A percentile compares a stretch with the other conserved stretches of the same genome.
phyloP scores from a whole-genome alignment of 2,797 vertebrate genomes.

The Sparidentex hasta region DNA sequence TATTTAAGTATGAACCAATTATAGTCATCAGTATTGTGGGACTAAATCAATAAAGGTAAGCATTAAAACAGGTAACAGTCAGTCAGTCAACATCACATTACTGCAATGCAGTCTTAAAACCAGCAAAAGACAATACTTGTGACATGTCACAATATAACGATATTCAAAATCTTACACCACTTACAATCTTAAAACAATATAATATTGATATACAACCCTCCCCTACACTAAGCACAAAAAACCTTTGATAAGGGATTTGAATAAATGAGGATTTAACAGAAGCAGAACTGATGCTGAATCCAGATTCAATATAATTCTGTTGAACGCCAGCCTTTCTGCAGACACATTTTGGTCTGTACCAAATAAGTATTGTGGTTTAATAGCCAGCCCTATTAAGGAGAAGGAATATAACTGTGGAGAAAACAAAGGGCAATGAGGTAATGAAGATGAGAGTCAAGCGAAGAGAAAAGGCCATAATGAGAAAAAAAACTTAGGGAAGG shows the following conservation, averaged over 20 bases:
- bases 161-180: too few species aligned
- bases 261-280: neutral
- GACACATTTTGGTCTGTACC: neutral
- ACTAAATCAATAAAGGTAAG: too few species aligned
- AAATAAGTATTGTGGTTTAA: neutral
- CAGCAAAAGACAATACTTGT: too few species aligned
- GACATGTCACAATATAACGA: too few species aligned
- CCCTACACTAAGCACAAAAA: neutral
- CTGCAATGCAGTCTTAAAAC: too few species aligned
- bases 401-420: neutral
- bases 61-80: too few species aligned
- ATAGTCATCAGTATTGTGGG: too few species aligned
- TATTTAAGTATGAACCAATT: too few species aligned
- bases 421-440: constrained; percentile 3
- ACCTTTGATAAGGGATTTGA: neutral
- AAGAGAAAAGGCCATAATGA: neutral
- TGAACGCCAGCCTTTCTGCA: neutral
- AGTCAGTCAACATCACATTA: too few species aligned
- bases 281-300: neutral
- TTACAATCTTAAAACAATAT: too few species aligned
- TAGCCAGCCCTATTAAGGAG: neutral
- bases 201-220: too few species aligned
- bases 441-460: constrained; percentile 1
- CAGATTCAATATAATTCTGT: neutral
- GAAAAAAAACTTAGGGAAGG: neutral